These are phyloP conservation scores for Dryadula phaetusa DNA, from an alignment of 2,888 invertebrate genomes.

Conservation along the genomic window DNA sequence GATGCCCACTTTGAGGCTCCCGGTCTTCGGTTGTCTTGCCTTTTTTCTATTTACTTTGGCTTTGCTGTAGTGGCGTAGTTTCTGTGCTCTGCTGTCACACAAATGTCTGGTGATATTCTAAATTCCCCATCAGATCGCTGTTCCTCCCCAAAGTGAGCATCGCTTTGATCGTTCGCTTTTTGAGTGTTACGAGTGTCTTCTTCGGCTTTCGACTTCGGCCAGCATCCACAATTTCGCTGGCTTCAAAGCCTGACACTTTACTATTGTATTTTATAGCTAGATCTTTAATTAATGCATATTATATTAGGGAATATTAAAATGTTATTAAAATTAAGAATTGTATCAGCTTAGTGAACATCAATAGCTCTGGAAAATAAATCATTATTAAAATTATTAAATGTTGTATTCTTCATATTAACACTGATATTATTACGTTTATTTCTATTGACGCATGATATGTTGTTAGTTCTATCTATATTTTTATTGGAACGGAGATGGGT, in stretches of 20 bases:
- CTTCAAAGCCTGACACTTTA: constrained; percentile 69
- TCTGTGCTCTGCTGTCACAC: constrained; percentile 16
- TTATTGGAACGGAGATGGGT: neutral
- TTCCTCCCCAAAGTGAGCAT: constrained; percentile 35
- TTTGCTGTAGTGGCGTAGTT: constrained; percentile 27
- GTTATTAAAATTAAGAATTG: constrained; percentile 82
- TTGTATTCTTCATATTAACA: constrained; percentile 67
- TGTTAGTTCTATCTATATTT: constrained; percentile 7
- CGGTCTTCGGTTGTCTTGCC: constrained; percentile 28
- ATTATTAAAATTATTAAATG: constrained; percentile 83
- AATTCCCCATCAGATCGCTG: constrained; percentile 16
- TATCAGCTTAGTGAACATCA: constrained; percentile 85
- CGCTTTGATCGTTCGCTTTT: constrained; percentile 46
- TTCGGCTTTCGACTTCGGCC: constrained; percentile 58
- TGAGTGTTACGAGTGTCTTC: constrained; percentile 53
- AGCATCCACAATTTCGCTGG: constrained; percentile 59
- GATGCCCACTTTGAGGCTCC: constrained; percentile 41
- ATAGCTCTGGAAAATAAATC: constrained; percentile 83
- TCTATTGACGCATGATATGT: constrained; percentile 30
- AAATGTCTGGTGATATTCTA: constrained; percentile 25
- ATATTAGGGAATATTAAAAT: constrained; percentile 81
- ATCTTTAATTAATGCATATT: constrained; percentile 83
- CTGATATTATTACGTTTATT: constrained; percentile 32
- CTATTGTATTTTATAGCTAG: constrained; percentile 83
- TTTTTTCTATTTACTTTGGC: constrained; percentile 27